phyloP scores from a whole-genome alignment of 2,113 vertebrate genomes.

The Microcebus ravelobensis region DNA sequence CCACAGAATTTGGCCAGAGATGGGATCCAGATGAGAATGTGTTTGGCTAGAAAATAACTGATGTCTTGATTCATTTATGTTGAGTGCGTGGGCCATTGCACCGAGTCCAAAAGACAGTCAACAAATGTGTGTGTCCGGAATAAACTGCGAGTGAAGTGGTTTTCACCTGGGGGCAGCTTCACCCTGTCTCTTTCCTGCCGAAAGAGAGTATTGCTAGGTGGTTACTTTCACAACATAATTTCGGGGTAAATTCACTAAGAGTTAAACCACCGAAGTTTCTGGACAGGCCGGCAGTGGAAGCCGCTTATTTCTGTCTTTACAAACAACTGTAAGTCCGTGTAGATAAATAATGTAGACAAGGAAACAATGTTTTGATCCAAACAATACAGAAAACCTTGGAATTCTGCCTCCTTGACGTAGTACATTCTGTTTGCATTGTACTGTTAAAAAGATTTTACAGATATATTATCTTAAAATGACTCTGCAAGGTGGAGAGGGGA shows the following conservation, averaged over 20 bases:
- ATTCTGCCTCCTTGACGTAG: background rate
- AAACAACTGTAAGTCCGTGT: background rate
- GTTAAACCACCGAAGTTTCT: background rate
- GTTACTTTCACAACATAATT: background rate
- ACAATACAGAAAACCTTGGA: background rate
- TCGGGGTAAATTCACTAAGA: background rate
- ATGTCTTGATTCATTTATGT: background rate
- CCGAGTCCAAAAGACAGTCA: background rate
- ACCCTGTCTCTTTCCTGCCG: background rate
- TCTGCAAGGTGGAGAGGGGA: background rate
- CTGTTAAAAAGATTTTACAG: background rate
- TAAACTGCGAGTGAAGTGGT: background rate
- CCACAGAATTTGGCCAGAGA: background rate
- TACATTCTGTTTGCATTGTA: background rate
- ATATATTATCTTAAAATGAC: background rate
- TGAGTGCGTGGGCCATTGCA: no score
- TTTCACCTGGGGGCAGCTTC: background rate
- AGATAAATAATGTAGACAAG: conserved; percentile 30
- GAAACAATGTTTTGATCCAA: conserved; percentile 20
- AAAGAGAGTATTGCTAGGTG: background rate
- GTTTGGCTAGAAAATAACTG: background rate
- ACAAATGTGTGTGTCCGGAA: background rate
- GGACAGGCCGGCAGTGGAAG: background rate
- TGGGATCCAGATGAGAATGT: background rate
- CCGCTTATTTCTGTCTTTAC: background rate